phyloP scores from a whole-genome alignment of 1,140 invertebrate species.

The Drosophila orosa region DNA sequence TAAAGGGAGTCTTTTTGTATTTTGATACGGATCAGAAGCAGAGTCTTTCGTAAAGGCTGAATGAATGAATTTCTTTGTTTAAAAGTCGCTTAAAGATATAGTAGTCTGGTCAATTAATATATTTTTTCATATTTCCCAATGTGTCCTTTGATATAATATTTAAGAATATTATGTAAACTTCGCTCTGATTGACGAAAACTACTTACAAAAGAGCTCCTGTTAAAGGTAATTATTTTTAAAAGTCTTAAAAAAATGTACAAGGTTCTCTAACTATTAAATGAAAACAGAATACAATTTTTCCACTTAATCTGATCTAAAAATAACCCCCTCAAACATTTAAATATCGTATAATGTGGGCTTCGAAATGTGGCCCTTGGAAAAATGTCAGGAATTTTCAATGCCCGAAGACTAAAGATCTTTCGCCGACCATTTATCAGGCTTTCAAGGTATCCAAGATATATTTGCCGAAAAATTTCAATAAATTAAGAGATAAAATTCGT shows the following conservation, averaged over 20 bases:
- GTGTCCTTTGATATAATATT: too few relatives aligned
- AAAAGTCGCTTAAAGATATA: background rate
- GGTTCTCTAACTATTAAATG: too few relatives aligned
- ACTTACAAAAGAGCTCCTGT: too few relatives aligned
- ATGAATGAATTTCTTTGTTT: background rate
- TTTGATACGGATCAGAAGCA: background rate
- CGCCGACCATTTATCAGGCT: conserved; percentile 25
- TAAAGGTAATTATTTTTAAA: too few relatives aligned
- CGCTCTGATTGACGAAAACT: too few relatives aligned
- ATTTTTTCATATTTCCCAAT: too few relatives aligned
- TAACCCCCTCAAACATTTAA: background rate
- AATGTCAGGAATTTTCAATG: conserved; percentile 18
- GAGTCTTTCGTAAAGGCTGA: too few relatives aligned
- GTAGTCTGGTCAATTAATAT: too few relatives aligned
- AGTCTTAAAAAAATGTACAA: too few relatives aligned
- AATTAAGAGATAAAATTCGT: conserved; percentile 36
- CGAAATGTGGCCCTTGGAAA: background rate
- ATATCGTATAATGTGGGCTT: background rate
- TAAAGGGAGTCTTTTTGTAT: conserved; percentile 7
- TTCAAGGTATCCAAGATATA: conserved; percentile 33
- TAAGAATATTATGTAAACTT: background rate
- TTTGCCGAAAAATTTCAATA: conserved; percentile 39
- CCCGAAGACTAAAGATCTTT: conserved; percentile 9
- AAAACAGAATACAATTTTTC: too few relatives aligned
- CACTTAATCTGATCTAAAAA: background rate